Base-by-base conservation (phyloP, 2,113 vertebrate genomes). In the Lamprotornis superbus region DNA sequence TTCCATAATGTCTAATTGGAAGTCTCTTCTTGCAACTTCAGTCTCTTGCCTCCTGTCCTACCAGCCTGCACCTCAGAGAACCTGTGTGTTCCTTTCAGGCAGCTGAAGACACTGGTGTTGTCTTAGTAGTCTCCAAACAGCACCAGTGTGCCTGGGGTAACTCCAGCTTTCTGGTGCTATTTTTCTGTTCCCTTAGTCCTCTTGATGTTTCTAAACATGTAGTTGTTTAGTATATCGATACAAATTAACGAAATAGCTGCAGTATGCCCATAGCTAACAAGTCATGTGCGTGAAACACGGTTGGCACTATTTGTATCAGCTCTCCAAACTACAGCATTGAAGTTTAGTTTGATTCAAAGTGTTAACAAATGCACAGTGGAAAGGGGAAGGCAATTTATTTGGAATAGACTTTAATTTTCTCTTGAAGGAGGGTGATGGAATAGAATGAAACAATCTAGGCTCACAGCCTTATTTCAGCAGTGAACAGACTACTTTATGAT, bases 231-330 rank as follows among this genome's bases (percentile, higher is more conserved):
- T 53, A 20, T 42, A 42, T 52, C 15, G 89, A 63, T 14, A 57
- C 50, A 89, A 64, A 61, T 16, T 68, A 76, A n/a, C 2, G 0
- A 55, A 87, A 65, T 44, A 67, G 15, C 23, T 70, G 28, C 27
- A 75, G 15, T 50, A 24, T 63, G 14, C 21, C 33, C 30, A 14
- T 24, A 10, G 7, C 15, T 42, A 84, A 35, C 39, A 46, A 57
- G 40, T 40, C 0, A 0, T 47, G 10, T 5, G 3, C 67, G 18
- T 63, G 33, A 39, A 67, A 52, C 33, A 9, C 8, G 52, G 18
- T 30, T 59, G 31, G 25, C 6, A 10, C 8, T 83, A 12, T 20
- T 89, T 7, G 2, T 68, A 67, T 64, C 37, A 83, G 8, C 24
- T 65, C 22, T 60, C n/a, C 42, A 93, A 89, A 33, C 17, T 22